These are phyloP conservation scores for Psilanteris sp. DNA, from an alignment of 1,140 invertebrate genomes.

Conservation along the genomic window DNA sequence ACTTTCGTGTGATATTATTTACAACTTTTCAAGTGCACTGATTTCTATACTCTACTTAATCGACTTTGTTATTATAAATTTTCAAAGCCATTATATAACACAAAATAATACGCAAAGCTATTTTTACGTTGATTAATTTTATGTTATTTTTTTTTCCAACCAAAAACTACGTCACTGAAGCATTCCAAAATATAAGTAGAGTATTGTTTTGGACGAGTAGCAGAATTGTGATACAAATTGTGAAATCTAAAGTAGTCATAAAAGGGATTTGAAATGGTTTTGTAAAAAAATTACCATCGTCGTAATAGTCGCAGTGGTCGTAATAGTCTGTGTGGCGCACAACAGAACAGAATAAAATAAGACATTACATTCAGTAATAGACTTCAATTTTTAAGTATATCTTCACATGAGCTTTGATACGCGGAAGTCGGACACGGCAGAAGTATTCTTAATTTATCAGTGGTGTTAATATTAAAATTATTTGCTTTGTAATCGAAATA, in stretches of 20 bases:
- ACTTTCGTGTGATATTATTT: slow-evolving; percentile 9
- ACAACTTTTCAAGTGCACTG: slow-evolving; percentile 12
- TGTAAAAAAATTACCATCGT: slow-evolving; percentile 79
- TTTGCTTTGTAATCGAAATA: no score
- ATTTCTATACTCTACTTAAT: slow-evolving; percentile 20
- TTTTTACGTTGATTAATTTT: no score
- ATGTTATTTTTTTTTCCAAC: no score
- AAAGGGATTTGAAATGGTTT: slow-evolving; percentile 64
- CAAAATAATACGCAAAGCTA: no score
- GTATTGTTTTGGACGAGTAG: slow-evolving; percentile 31
- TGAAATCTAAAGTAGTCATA: slow-evolving; percentile 63
- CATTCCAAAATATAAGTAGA: no score
- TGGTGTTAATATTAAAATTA: no score
- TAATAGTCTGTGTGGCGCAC: slow-evolving; percentile 80
- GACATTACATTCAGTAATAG: slow-evolving; percentile 77
- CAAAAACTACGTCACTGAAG: no score
- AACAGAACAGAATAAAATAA: slow-evolving; percentile 79
- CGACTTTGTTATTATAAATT: no score
- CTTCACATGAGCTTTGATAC: slow-evolving; percentile 1
- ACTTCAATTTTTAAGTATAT: slow-evolving; percentile 30
- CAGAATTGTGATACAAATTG: slow-evolving; percentile 32
- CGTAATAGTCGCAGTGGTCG: slow-evolving; percentile 80
- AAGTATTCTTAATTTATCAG: no score
- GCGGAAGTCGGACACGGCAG: no score
- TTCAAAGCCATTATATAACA: no score